Percentiles rank a stretch among this genome's conserved stretches.
phyloP scores from a whole-genome alignment of 1,140 invertebrate species.

The Triops longicaudatus region DNA sequence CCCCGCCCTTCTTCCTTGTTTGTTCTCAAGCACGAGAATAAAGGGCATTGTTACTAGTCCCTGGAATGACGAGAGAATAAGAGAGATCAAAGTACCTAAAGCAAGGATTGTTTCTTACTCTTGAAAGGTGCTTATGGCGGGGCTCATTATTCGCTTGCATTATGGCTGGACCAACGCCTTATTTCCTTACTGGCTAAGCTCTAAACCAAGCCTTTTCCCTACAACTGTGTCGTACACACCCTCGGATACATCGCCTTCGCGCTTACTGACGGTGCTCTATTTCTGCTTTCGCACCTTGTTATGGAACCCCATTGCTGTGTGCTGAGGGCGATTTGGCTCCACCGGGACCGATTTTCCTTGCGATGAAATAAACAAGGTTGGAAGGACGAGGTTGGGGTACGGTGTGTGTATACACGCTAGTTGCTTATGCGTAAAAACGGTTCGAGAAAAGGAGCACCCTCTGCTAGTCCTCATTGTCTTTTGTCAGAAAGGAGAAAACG shows the following conservation, averaged over 20 bases:
- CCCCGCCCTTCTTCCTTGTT: not conserved
- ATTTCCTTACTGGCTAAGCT: not conserved
- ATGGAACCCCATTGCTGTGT: not conserved
- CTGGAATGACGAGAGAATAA: not conserved
- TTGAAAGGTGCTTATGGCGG: not conserved
- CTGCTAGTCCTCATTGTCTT: not conserved
- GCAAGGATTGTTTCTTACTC: not conserved
- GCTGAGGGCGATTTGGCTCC: not conserved
- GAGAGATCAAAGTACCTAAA: not conserved
- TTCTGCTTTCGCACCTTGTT: not conserved
- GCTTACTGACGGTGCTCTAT: not conserved
- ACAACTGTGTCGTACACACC: not conserved
- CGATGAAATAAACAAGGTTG: not conserved
- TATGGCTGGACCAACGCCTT: not conserved
- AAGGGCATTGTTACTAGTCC: conserved; percentile 5
- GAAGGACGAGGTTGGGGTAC: not conserved
- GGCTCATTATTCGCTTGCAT: conserved; percentile 4
- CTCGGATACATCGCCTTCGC: not conserved
- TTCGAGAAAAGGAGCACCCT: not conserved
- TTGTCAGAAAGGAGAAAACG: not conserved
- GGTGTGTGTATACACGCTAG: not conserved
- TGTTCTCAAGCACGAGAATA: not conserved
- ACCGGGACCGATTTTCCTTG: not conserved
- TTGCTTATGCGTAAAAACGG: conserved; percentile 12
- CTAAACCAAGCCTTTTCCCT: not conserved